Base-by-base conservation (phyloP, 2,888 invertebrate species). In the Tineola bisselliella region DNA sequence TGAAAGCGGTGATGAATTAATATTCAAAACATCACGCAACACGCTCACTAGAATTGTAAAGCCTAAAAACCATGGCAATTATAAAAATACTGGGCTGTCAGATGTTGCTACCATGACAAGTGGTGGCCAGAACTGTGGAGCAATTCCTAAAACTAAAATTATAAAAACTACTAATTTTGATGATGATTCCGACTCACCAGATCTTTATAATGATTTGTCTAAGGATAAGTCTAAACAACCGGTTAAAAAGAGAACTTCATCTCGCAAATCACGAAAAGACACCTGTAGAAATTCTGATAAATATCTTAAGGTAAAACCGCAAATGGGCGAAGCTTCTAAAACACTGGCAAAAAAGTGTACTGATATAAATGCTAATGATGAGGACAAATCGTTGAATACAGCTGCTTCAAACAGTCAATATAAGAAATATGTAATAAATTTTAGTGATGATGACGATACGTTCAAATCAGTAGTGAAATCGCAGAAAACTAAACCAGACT, bases 191-290 rank as follows among this genome's bases (percentile, higher is more conserved):
- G 77, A 79, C 18, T 76, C 82, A 0, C 70, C 69, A 25, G 67
- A 87, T 18, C 70, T 88, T 63, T 79, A 89, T 63, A 86, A 84
- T 54, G 88, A 81, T 67, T 62, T 88, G 8, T 88, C 88, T 25
- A 90, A 95, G 90, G 91, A 91, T 70, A 90, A 95, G 65, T 91
- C 90, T 6, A 91, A 90, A 73, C 92, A 94, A 62, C 92, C 91
- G 66, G 88, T 91, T 0, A 93, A 92, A 74, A 87, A 95, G 62
- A 88, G 94, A 11, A 95, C 95, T 0, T 94, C 94, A 0, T 92
- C 94, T 1, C 88, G 95, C 44, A 88, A 88, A 65, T 94, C 92
- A 0, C 88, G 95, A 11, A 89, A 90, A 65, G 91, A 92, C 66
- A 92, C 92, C 18, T 89, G 91, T 13, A 87, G 90, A 59, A 90